These are phyloP conservation scores for Leucozona laternaria DNA, from an alignment of 2,888 invertebrate species.

Conservation along the genomic window DNA sequence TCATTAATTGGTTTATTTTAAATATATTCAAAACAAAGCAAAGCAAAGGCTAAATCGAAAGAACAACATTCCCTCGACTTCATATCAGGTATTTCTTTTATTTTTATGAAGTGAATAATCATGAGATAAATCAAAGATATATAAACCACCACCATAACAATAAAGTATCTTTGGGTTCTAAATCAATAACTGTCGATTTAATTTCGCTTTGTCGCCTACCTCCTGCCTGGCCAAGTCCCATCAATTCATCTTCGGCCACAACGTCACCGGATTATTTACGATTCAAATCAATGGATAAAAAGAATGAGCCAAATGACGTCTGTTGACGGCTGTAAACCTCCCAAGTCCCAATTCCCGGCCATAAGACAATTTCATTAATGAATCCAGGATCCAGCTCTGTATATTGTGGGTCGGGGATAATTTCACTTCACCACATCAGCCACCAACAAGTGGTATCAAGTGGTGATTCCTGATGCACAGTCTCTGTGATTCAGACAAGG, in stretches of 20 bases:
- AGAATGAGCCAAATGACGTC: slow-evolving; percentile 73
- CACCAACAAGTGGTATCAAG: slow-evolving; percentile 4
- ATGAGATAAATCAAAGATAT: slow-evolving; percentile 62
- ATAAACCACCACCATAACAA: slow-evolving; percentile 30
- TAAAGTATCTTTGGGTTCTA: slow-evolving; percentile 39
- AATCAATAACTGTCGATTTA: slow-evolving; percentile 74
- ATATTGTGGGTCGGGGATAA: slow-evolving; percentile 24
- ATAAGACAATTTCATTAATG: slow-evolving; percentile 76
- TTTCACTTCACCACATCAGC: slow-evolving; percentile 16
- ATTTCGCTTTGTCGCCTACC: slow-evolving; percentile 75
- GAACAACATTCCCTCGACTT: neutral
- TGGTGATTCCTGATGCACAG: slow-evolving; percentile 40
- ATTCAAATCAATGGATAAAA: slow-evolving; percentile 74
- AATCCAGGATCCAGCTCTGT: slow-evolving; percentile 42
- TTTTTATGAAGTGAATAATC: slow-evolving; percentile 42
- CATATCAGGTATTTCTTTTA: neutral
- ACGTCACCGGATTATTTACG: slow-evolving; percentile 73
- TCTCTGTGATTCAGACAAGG: slow-evolving; percentile 55
- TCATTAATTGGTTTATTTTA: slow-evolving; percentile 30
- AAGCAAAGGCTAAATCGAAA: neutral
- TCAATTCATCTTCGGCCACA: slow-evolving; percentile 62
- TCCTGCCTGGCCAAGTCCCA: slow-evolving; percentile 59
- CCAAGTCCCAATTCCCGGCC: slow-evolving; percentile 60
- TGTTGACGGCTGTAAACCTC: slow-evolving; percentile 75
- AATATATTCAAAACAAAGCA: slow-evolving; percentile 28